These are phyloP conservation scores for Mellilla xanthometata DNA, from an alignment of 2,888 invertebrate genomes.

Conservation along the genomic window DNA sequence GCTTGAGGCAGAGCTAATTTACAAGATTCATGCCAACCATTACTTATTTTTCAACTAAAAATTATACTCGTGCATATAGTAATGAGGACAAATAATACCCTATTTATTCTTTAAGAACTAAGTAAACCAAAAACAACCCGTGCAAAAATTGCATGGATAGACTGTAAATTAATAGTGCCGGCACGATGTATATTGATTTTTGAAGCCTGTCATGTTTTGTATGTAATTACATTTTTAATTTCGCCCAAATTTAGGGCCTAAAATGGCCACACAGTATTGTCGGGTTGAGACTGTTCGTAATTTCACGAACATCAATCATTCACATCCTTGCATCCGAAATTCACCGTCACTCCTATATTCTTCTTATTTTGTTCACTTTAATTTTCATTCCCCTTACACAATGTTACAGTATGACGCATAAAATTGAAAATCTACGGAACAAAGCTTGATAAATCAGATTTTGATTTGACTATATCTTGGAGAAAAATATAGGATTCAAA, in stretches of 20 bases:
- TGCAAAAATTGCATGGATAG: not conserved
- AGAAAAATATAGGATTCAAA: too few relatives aligned
- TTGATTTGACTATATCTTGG: too few relatives aligned
- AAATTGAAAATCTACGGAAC: not conserved
- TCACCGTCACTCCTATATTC: conserved; percentile 62
- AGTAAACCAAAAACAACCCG: too few relatives aligned
- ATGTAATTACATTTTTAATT: conserved; percentile 36
- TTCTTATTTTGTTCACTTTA: conserved; percentile 63
- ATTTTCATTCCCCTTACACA: conserved; percentile 40
- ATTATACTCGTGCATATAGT: conserved; percentile 37
- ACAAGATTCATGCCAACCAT: conserved; percentile 49
- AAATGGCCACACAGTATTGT: conserved; percentile 49
- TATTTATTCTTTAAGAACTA: not conserved
- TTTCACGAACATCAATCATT: conserved; percentile 75
- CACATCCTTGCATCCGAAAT: conserved; percentile 68
- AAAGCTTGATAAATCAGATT: too few relatives aligned
- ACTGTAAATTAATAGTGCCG: conserved; percentile 6
- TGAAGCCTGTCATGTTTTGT: conserved; percentile 28
- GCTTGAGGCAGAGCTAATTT: conserved; percentile 26
- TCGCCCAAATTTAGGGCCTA: conserved; percentile 33
- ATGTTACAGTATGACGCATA: conserved; percentile 25
- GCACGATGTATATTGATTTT: conserved; percentile 12
- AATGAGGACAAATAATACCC: conserved; percentile 46
- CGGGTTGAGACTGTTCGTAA: conserved; percentile 58
- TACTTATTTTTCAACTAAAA: conserved; percentile 54